A percentile compares a stretch with the other conserved stretches of the same genome.
Conservation (phyloP, 2,113 vertebrate genomes). For the Erythrocebus patas region DNA sequence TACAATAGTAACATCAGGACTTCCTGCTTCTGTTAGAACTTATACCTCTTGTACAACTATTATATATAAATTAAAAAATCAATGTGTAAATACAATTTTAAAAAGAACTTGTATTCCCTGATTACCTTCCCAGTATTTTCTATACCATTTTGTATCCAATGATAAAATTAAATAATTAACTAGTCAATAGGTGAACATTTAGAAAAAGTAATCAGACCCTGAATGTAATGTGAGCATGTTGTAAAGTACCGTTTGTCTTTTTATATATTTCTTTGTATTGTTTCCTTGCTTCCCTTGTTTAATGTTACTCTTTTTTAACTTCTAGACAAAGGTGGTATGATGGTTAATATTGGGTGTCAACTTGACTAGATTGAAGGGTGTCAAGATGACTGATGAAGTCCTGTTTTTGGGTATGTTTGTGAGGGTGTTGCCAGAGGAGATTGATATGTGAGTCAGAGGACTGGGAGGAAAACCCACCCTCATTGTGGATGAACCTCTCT, state of each 20-base stretch:
- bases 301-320: not conserved
- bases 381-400: too few relatives aligned
- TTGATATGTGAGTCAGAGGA: too few relatives aligned
- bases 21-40: not conserved
- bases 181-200: not conserved
- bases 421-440: too few relatives aligned
- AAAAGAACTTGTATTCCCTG: not conserved
- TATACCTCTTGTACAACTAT: not conserved
- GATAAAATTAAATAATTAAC: not conserved
- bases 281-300: not conserved
- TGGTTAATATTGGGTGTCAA: too few relatives aligned
- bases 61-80: not conserved
- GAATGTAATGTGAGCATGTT: not conserved
- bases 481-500: too few relatives aligned
- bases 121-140: not conserved
- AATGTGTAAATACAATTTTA: not conserved
- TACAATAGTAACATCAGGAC: too few relatives aligned
- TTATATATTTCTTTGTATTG: not conserved
- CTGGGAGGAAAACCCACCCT: too few relatives aligned
- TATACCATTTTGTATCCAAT: not conserved
- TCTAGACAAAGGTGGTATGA: not conserved
- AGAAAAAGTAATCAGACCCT: not conserved
- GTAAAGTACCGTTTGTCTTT: not conserved
- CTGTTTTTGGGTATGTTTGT: too few relatives aligned
- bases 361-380: too few relatives aligned